Conservation (phyloP, 2,797 vertebrate genomes). For the Sandelia bainsii region DNA sequence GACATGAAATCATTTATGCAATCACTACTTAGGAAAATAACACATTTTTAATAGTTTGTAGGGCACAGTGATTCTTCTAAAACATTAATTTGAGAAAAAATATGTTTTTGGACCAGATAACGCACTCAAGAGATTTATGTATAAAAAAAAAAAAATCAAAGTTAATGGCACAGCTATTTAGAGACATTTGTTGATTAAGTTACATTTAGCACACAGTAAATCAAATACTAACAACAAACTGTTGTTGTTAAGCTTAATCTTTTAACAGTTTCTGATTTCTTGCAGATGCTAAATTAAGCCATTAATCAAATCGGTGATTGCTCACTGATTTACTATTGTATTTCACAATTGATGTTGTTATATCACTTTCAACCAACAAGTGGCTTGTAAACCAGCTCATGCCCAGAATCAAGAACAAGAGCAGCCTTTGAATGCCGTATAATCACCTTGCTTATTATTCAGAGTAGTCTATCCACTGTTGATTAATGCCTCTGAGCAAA, state of each 20-base stretch:
- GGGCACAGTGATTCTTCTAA: background rate
- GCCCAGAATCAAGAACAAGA: constrained; percentile 58
- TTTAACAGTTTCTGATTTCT: constrained; percentile 40
- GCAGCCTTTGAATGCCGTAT: constrained; percentile 62
- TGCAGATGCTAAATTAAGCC: constrained; percentile 59
- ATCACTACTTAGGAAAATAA: constrained; percentile 2
- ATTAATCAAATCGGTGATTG: constrained; percentile 76
- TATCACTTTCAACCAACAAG: constrained; percentile 72
- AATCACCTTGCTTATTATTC: constrained; percentile 79
- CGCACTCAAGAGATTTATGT: constrained; percentile 16
- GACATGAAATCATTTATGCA: constrained; percentile 1
- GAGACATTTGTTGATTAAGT: constrained; percentile 31
- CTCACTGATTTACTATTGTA: constrained; percentile 78
- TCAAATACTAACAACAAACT: constrained; percentile 10
- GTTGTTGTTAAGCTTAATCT: constrained; percentile 1
- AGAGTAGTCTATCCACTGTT: constrained; percentile 69
- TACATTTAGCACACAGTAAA: constrained; percentile 23
- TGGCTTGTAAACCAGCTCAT: constrained; percentile 69
- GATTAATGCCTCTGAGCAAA: constrained; percentile 78
- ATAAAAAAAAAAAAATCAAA: background rate
- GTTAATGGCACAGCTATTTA: constrained; percentile 17
- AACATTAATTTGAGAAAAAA: background rate
- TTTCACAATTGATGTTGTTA: constrained; percentile 64
- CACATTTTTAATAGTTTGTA: constrained; percentile 9
- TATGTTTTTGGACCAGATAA: background rate